phyloP scores from a whole-genome alignment of 2,113 vertebrate species.

The Syngnathus typhle region DNA sequence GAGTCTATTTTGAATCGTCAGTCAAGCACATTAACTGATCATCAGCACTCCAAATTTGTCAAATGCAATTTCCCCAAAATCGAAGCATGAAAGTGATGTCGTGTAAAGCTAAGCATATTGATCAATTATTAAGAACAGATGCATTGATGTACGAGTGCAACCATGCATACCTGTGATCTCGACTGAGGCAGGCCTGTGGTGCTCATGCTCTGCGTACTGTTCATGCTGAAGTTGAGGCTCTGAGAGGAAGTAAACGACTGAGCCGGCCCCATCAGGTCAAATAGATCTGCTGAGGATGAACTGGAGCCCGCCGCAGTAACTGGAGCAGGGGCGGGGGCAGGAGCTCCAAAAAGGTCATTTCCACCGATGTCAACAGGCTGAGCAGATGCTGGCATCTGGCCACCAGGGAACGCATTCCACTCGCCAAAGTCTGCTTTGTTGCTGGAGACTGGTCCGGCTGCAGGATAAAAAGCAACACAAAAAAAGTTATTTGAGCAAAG shows the following conservation, averaged over 20 bases:
- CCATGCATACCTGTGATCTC: constrained; percentile 78
- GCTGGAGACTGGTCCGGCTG: constrained; percentile 68
- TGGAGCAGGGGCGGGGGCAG: constrained; percentile 49
- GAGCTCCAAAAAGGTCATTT: constrained; percentile 60
- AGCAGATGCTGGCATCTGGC: constrained; percentile 69
- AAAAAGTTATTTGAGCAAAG: background rate
- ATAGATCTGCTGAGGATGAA: constrained; percentile 76
- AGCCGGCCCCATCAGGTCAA: constrained; percentile 84
- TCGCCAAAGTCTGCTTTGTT: constrained; percentile 90
- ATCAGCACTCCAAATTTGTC: constrained; percentile 1
- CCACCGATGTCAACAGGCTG: constrained; percentile 64
- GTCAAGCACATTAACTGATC: constrained; percentile 1
- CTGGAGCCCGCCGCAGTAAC: constrained; percentile 46
- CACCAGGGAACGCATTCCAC: constrained; percentile 90
- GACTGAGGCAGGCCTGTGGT: constrained; percentile 76
- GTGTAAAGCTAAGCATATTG: constrained; percentile 27
- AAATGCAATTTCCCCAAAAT: constrained; percentile 6
- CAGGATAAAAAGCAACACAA: background rate
- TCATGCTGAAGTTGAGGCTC: constrained; percentile 91
- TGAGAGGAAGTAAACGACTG: constrained; percentile 82
- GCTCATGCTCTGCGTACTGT: constrained; percentile 74
- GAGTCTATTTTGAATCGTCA: background rate
- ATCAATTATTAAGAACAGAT: constrained; percentile 33
- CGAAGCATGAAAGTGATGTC: constrained; percentile 12
- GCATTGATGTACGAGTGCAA: constrained; percentile 21